Evolutionary conservation across 2,797 vertebrate genomes (phyloP).

Genomic region (Xenops minutus): DNA sequence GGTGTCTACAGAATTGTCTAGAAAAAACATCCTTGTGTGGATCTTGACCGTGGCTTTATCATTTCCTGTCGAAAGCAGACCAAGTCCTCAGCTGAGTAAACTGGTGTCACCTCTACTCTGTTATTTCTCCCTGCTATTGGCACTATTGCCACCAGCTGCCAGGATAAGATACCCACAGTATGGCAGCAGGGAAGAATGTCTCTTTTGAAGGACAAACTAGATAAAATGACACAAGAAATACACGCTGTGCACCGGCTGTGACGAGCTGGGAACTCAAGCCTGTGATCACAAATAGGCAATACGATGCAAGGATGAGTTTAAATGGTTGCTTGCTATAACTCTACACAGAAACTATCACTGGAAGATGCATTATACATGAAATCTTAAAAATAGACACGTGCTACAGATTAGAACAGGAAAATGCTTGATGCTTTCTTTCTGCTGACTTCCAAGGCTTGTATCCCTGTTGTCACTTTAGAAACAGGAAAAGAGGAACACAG

Average conservation of each 20-base stretch:
- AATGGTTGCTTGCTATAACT: not conserved
- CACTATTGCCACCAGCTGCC: not conserved
- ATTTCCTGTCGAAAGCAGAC: accelerated
- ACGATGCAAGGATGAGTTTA: not conserved
- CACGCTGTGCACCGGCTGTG: not conserved
- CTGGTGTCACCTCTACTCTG: not conserved
- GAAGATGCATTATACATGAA: not conserved
- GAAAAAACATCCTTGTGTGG: not conserved
- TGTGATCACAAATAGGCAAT: not conserved
- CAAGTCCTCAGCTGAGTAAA: not conserved
- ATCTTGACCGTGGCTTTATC: not conserved
- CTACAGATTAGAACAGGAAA: not conserved
- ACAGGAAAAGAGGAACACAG: not conserved
- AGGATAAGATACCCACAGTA: not conserved
- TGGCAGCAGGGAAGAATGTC: not conserved
- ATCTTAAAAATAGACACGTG: not conserved
- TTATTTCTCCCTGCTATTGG: not conserved
- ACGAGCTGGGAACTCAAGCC: accelerated
- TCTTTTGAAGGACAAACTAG: not conserved
- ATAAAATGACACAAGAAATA: not conserved
- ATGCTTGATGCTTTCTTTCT: not conserved
- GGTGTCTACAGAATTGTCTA: not conserved
- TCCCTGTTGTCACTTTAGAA: not conserved
- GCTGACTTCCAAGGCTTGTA: not conserved
- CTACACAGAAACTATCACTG: not conserved